Evolutionary conservation across 1,140 invertebrate genomes (phyloP).

Genomic region (Lordiphosa clarofinis): DNA sequence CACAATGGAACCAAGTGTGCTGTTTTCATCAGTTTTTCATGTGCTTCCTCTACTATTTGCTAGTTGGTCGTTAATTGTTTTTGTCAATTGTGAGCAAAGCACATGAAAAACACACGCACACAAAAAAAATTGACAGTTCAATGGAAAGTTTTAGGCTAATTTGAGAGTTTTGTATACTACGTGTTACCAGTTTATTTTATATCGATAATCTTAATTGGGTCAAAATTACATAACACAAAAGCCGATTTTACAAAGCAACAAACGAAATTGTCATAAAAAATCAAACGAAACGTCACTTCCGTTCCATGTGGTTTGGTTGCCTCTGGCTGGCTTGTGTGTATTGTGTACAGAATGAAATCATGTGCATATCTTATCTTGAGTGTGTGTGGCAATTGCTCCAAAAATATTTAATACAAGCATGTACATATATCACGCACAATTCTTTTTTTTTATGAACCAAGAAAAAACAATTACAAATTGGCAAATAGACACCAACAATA

Average conservation of each 20-base stretch:
- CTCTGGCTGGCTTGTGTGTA: no score
- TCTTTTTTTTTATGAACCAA: neutral
- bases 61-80: no score
- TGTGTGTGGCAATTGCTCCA: slow-evolving; percentile 12
- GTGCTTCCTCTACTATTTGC: no score
- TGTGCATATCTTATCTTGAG: slow-evolving; percentile 13
- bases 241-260: slow-evolving; percentile 1
- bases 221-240: slow-evolving; percentile 11
- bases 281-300: slow-evolving; percentile 11
- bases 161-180: slow-evolving; percentile 1
- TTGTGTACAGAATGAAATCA: slow-evolving; percentile 9
- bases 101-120: no score
- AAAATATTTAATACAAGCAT: slow-evolving; percentile 5
- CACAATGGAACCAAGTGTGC: no score
- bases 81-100: no score
- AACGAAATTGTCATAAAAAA: slow-evolving; percentile 11
- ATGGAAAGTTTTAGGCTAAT: slow-evolving; percentile 8
- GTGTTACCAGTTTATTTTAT: neutral
- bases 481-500: slow-evolving; percentile 3
- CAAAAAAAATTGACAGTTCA: neutral
- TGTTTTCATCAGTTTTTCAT: no score
- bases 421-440: slow-evolving; percentile 4
- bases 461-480: slow-evolving; percentile 14
- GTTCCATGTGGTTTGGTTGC: neutral
- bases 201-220: slow-evolving; percentile 13